Evolutionary conservation across 2,113 vertebrate species (phyloP).

Genomic region (Ictalurus furcatus): DNA sequence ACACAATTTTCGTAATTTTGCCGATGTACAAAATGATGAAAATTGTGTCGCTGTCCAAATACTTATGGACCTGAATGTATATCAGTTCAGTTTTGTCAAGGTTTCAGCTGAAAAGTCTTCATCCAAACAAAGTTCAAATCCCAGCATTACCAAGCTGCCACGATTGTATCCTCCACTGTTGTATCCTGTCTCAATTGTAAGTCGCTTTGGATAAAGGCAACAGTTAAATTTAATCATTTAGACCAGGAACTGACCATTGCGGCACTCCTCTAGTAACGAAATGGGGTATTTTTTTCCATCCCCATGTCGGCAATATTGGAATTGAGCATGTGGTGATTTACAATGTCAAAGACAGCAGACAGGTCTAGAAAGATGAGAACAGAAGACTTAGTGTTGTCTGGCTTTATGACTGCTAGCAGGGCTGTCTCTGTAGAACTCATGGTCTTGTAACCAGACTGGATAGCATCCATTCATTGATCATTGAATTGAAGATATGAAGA

Average conservation of each 20-base stretch:
- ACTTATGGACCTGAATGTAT: not conserved
- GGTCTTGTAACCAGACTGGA: not conserved
- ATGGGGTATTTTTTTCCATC: not conserved
- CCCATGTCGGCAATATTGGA: not conserved
- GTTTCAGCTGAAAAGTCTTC: not conserved
- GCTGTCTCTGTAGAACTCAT: not conserved
- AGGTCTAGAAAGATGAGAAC: not conserved
- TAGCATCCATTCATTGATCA: not conserved
- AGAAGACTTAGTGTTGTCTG: not conserved
- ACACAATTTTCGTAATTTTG: too few species aligned
- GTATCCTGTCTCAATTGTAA: not conserved
- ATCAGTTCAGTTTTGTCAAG: not conserved
- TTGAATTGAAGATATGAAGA: not conserved
- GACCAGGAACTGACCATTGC: not conserved
- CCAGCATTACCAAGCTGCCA: not conserved
- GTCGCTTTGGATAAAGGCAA: not conserved
- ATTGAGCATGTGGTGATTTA: not conserved
- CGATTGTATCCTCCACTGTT: not conserved
- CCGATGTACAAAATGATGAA: too few species aligned
- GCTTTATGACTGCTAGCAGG: not conserved
- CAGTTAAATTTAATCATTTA: not conserved
- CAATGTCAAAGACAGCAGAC: not conserved
- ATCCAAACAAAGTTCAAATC: not conserved
- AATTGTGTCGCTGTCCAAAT: too few species aligned
- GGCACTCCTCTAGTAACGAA: not conserved